phyloP scores from a whole-genome alignment of 2,888 invertebrate genomes.

The Nineta flava region DNA sequence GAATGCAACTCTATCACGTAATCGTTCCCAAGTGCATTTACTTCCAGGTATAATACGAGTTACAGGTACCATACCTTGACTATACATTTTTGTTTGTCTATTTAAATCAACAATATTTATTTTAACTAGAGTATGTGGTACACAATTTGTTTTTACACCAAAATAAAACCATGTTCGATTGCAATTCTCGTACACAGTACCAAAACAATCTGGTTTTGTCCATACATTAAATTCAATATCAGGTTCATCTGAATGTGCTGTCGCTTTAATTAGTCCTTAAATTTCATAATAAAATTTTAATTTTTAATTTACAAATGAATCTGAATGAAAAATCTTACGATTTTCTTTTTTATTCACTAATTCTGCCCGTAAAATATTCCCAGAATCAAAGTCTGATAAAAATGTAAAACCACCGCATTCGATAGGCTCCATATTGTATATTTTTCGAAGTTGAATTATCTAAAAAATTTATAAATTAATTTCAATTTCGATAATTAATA shows the following conservation, averaged over 20 bases:
- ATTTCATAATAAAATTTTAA: neutral
- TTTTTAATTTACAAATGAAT: conserved; percentile 4
- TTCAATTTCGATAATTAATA: too few species aligned
- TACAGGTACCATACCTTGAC: conserved; percentile 81
- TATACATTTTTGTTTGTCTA: conserved; percentile 78
- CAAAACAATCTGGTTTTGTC: conserved; percentile 79
- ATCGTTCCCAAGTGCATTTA: conserved; percentile 68
- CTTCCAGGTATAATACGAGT: conserved; percentile 52
- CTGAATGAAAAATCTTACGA: too few species aligned
- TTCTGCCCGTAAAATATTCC: conserved; percentile 73
- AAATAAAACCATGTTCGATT: conserved; percentile 91
- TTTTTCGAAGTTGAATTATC: neutral
- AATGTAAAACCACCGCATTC: conserved; percentile 63
- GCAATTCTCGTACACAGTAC: conserved; percentile 74
- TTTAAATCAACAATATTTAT: conserved; percentile 78
- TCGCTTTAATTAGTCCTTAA: neutral
- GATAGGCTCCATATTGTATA: conserved; percentile 27
- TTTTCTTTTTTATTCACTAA: conserved; percentile 43
- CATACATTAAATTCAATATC: conserved; percentile 78
- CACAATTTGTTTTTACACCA: conserved; percentile 42
- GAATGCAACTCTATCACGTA: conserved; percentile 62
- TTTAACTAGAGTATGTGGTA: conserved; percentile 42
- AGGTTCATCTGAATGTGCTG: conserved; percentile 30
- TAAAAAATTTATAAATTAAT: neutral
- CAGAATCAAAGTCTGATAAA: conserved; percentile 79